Percentiles rank a stretch among this genome's conserved stretches.
phyloP scores from a whole-genome alignment of 2,888 invertebrate species.

The Xestoiulus laeticollis region DNA sequence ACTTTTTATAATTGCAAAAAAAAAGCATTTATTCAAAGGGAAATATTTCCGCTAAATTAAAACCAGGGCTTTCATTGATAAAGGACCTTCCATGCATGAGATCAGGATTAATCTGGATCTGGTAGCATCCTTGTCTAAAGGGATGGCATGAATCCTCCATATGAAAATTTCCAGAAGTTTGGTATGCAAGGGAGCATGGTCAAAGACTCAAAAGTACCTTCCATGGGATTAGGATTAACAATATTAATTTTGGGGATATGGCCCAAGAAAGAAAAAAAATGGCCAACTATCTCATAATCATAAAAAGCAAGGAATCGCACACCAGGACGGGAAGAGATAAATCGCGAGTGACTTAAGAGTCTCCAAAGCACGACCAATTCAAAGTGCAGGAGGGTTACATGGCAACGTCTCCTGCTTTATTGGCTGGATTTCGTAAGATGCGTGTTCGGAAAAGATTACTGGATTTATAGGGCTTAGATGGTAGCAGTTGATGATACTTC shows the following conservation, averaged over 20 bases:
- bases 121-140: too few relatives aligned
- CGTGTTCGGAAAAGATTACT: constrained; percentile 49
- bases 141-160: not conserved
- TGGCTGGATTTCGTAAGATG: constrained; percentile 40
- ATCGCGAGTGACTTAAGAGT: constrained; percentile 24
- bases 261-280: not conserved
- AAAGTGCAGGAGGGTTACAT: constrained; percentile 38
- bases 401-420: constrained; percentile 46
- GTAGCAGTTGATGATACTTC: constrained; percentile 40
- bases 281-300: not conserved
- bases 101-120: too few relatives aligned
- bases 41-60: too few relatives aligned
- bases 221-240: constrained; percentile 24
- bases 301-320: constrained; percentile 38
- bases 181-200: not conserved
- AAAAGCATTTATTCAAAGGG: too few relatives aligned
- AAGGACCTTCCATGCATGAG: too few relatives aligned
- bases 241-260: constrained; percentile 3
- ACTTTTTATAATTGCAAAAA: too few relatives aligned
- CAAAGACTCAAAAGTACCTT: constrained; percentile 13
- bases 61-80: too few relatives aligned
- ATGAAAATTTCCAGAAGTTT: not conserved
- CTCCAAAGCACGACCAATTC: constrained; percentile 41
- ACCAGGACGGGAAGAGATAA: not conserved
- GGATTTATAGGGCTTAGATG: constrained; percentile 48